phyloP scores from a whole-genome alignment of 2,113 vertebrate species.

The Crypturellus undulatus region DNA sequence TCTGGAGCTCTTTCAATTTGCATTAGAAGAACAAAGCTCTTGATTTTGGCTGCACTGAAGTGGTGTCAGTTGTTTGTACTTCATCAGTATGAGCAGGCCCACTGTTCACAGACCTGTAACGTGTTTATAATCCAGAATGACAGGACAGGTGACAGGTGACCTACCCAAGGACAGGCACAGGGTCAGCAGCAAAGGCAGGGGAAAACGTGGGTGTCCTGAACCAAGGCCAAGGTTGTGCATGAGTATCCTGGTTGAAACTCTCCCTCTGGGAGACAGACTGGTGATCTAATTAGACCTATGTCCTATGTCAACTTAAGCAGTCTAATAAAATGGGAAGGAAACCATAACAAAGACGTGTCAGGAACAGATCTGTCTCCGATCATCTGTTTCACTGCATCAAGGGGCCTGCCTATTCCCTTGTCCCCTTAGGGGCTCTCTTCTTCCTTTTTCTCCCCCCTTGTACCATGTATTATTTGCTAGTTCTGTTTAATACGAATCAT shows the following conservation, averaged over 20 bases:
- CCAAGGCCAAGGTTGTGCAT: not conserved
- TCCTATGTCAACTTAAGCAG: not conserved
- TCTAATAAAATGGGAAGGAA: not conserved
- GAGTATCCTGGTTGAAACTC: not conserved
- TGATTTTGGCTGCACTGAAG: not conserved
- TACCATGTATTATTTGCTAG: constrained; percentile 11
- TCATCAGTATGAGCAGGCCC: not conserved
- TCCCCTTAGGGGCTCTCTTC: not conserved
- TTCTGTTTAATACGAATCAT: constrained; percentile 35
- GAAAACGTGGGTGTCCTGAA: not conserved
- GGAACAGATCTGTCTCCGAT: not conserved
- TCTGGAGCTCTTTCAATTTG: not conserved
- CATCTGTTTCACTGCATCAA: not conserved
- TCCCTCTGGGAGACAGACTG: not conserved
- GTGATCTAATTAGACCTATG: not conserved
- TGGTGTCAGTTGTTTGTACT: not conserved
- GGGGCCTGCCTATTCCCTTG: not conserved
- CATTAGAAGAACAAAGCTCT: not conserved
- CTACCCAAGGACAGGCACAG: fast-evolving
- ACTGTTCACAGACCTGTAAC: not conserved
- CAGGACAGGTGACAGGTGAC: not conserved
- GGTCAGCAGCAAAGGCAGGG: not conserved
- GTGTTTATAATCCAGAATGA: not conserved
- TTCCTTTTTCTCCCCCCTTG: not conserved
- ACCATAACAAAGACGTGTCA: not conserved